Percentiles rank a stretch among this genome's conserved stretches.
Evolutionary conservation across 2,113 vertebrate genomes (phyloP).

Genomic region (Sylvilagus bachmani): DNA sequence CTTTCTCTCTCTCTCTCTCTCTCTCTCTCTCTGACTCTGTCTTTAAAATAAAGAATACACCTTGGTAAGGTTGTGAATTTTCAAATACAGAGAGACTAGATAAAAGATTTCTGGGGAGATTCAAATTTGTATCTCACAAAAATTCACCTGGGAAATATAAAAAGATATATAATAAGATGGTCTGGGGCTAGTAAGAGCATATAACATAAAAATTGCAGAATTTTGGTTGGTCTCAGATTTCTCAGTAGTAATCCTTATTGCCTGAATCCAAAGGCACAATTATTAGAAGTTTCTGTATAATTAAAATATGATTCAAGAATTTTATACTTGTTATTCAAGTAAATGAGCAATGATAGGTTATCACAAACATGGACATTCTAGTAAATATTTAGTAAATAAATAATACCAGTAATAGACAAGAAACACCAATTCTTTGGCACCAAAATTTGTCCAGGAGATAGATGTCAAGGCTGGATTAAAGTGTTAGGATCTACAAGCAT

Average conservation of each 20-base stretch:
- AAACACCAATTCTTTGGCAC: neutral
- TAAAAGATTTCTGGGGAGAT: neutral
- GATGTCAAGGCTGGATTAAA: neutral
- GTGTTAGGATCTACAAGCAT: neutral
- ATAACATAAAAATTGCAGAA: neutral
- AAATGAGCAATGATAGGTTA: neutral
- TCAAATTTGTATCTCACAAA: neutral
- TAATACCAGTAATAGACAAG: no score
- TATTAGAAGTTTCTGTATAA: neutral
- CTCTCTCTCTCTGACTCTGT: no score
- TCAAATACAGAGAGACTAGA: neutral
- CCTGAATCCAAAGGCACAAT: neutral
- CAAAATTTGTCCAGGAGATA: neutral
- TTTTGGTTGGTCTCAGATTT: neutral
- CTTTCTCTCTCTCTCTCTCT: no score
- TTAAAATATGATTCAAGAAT: neutral
- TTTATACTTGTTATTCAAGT: neutral
- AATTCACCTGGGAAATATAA: neutral
- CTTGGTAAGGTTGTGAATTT: neutral
- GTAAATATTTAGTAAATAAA: no score
- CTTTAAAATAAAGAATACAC: no score
- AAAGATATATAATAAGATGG: neutral
- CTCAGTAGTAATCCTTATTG: neutral
- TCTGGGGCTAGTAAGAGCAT: neutral
- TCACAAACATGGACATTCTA: neutral